Evolutionary conservation across 2,797 vertebrate species (phyloP).

Genomic region (Fringilla coelebs): DNA sequence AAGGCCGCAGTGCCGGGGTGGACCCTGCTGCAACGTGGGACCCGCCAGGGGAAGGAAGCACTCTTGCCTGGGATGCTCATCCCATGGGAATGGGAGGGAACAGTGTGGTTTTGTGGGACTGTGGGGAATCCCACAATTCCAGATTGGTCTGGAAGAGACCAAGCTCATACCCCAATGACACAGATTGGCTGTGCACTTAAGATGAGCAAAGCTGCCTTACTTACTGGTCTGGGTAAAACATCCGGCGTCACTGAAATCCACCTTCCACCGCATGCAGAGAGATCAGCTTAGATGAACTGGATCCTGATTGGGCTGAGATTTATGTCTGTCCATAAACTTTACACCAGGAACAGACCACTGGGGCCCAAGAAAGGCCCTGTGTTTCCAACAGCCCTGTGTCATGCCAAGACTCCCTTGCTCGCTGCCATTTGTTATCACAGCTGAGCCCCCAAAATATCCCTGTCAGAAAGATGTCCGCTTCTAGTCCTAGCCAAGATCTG

Average conservation of each 20-base stretch:
- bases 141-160: neutral
- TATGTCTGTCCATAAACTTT: neutral
- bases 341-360: neutral
- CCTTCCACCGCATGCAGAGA: neutral
- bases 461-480: constrained; percentile 63
- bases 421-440: constrained; percentile 67
- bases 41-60: neutral
- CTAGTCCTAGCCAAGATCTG: constrained; percentile 61
- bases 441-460: constrained; percentile 64
- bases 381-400: neutral
- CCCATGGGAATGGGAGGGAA: accelerated
- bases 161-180: neutral
- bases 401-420: constrained; percentile 41
- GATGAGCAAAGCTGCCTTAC: neutral
- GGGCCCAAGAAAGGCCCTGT: neutral
- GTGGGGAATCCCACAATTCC: neutral
- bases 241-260: neutral
- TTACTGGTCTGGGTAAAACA: neutral
- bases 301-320: neutral
- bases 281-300: neutral
- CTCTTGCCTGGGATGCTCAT: neutral
- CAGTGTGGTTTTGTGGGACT: neutral
- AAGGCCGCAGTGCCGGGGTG: neutral
- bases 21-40: accelerated
- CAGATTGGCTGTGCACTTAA: accelerated